A percentile compares a stretch with the other conserved stretches of the same genome.
Evolutionary conservation across 2,113 vertebrate species (phyloP).

Genomic region (Macrotus californicus): DNA sequence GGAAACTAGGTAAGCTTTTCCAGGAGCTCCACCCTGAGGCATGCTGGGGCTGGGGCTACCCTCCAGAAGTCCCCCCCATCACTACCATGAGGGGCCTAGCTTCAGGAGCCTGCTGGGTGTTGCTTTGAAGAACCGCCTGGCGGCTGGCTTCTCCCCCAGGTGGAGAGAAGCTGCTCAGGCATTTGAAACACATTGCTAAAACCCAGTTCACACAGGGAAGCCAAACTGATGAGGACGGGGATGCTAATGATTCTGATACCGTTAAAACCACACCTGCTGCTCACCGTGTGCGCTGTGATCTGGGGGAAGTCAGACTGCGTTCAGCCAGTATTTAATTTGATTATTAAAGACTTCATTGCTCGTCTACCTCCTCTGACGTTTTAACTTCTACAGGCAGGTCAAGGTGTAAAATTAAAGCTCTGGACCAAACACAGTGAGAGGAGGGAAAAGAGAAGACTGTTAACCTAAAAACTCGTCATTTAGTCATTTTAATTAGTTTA

Average conservation of each 20-base stretch:
- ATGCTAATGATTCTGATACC: not conserved
- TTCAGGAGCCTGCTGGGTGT: not conserved
- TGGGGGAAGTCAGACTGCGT: not conserved
- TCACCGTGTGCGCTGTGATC: not conserved
- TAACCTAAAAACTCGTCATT: not conserved
- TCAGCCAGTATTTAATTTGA: not conserved
- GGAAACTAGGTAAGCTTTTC: constrained; percentile 43
- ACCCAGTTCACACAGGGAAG: not conserved
- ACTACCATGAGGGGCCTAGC: not conserved
- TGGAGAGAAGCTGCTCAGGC: not conserved
- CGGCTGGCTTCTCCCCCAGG: not conserved
- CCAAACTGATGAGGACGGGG: not conserved
- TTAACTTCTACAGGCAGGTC: not conserved
- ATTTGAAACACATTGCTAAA: not conserved
- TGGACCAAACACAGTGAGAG: not conserved
- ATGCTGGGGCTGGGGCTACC: not conserved
- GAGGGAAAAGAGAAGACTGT: not conserved
- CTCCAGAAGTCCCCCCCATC: not conserved
- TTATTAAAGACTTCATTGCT: not conserved
- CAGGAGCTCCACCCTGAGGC: not conserved
- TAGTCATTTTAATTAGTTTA: not conserved
- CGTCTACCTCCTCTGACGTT: not conserved
- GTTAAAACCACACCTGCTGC: not conserved
- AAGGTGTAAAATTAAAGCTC: not conserved
- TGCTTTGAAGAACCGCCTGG: not conserved